Evolutionary conservation across 2,113 vertebrate genomes (phyloP), one percentile per base, ranked within the genome.

Genomic region (Microtus oregoni): DNA sequence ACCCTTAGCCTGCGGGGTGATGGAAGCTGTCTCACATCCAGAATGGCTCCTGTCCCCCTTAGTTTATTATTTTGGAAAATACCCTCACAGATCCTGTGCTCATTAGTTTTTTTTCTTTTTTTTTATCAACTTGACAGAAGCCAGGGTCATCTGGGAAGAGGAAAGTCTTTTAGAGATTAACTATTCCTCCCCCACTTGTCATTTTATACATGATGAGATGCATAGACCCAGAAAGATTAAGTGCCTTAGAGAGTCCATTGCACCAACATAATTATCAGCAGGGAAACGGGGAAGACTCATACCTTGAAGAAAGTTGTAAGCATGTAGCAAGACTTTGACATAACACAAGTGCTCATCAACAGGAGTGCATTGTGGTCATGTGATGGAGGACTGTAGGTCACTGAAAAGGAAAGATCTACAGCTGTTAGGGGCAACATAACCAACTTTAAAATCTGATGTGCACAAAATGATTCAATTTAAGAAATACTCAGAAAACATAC

Each of bases 401-500:
- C 44, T 10, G 67, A 30, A 47, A 82, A 90, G 68, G 9, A 79
- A 38, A 5, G 10, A 55, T 35, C n/a, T 58, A 1, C 19, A 92
- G 82, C 86, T 89, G 5, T 67, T 77, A 41, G 52, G 0, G 19
- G 86, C 7, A 77, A 35, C 44, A 65, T 19, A 28, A 67, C 9
- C 52, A 52, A 61, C 87, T 63, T 4, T 65, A 65, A 92, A 88
- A 79, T 17, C 41, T 73, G 70, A 6, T 28, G 2, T 14, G 5
- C 85, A 67, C 65, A 77, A 20, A 72, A 38, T 19, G 72, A 26
- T 72, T 77, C 44, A 26, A 83, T 72, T 78, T 78, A 61, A 20
- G 58, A 58, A 50, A 86, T 85, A 38, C 55, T 70, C 83, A 63
- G 63, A 92, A 97, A 35, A 73, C 52, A 76, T 47, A 90, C 8